phyloP scores from a whole-genome alignment of 1,140 invertebrate species.

The Whitmania pigra region DNA sequence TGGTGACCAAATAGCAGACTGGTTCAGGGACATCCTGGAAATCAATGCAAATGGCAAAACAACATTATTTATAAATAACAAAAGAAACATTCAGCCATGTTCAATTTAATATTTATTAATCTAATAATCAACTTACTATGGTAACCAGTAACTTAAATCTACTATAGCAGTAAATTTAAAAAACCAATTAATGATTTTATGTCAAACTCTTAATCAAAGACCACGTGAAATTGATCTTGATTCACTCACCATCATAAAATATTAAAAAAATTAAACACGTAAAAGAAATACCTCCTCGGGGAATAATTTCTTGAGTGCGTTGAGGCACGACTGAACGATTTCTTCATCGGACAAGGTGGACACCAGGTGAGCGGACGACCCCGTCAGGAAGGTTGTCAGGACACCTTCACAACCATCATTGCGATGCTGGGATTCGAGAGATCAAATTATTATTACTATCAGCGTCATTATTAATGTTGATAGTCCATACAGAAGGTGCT shows the following conservation, averaged over 20 bases:
- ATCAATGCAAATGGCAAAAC: neutral
- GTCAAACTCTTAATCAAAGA: neutral
- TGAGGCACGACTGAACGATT: slow-evolving; percentile 18
- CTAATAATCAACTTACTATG: too few species aligned
- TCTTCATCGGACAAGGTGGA: slow-evolving; percentile 18
- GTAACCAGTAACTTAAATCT: too few species aligned
- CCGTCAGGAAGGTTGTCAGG: slow-evolving; percentile 18
- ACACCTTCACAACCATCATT: neutral
- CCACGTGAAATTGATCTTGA: neutral
- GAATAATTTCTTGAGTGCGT: slow-evolving; percentile 18
- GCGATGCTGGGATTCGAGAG: neutral
- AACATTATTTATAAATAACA: neutral
- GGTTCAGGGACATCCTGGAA: slow-evolving; percentile 38
- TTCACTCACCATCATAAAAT: neutral
- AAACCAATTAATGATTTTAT: neutral
- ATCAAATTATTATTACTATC: too few species aligned
- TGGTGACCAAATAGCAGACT: slow-evolving; percentile 39
- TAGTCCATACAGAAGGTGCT: too few species aligned
- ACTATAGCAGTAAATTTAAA: neutral
- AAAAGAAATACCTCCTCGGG: slow-evolving; percentile 20
- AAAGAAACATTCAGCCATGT: neutral
- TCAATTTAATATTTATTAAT: too few species aligned
- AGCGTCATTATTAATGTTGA: too few species aligned
- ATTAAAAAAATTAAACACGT: neutral
- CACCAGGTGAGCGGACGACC: slow-evolving; percentile 18